phyloP scores from a whole-genome alignment of 2,113 vertebrate species.

The Psilopsiagon aymara region DNA sequence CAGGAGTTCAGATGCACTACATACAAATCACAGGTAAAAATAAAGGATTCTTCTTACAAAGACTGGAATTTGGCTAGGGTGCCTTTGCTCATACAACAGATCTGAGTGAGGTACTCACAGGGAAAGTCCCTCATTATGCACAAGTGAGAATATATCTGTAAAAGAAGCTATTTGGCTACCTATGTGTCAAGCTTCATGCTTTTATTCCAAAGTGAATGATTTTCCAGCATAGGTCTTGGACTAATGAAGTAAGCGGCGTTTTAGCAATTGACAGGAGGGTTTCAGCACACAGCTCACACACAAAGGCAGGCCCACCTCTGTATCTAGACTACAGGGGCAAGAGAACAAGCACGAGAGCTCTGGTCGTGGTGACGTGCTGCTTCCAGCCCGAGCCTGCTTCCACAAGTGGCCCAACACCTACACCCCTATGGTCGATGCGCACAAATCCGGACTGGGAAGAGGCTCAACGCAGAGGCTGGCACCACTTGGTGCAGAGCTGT shows the following conservation, averaged over 20 bases:
- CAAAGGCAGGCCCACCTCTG: background rate
- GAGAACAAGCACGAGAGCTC: background rate
- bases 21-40: background rate
- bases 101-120: background rate
- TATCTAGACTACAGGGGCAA: background rate
- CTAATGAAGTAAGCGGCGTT: background rate
- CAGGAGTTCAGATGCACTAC: background rate
- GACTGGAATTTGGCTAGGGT: background rate
- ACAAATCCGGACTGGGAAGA: background rate
- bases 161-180: background rate
- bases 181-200: background rate
- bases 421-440: background rate
- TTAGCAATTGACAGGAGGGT: background rate
- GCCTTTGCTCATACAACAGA: background rate
- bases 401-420: background rate
- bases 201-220: background rate
- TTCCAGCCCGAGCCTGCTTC: background rate
- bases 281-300: background rate
- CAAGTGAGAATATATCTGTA: background rate
- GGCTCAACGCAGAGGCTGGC: background rate
- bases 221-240: background rate
- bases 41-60: background rate
- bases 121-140: background rate
- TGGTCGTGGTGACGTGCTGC: background rate
- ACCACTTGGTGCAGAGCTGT: background rate